Base-by-base conservation (phyloP, 2,797 vertebrate species). In the Amphiprion clarkii region DNA sequence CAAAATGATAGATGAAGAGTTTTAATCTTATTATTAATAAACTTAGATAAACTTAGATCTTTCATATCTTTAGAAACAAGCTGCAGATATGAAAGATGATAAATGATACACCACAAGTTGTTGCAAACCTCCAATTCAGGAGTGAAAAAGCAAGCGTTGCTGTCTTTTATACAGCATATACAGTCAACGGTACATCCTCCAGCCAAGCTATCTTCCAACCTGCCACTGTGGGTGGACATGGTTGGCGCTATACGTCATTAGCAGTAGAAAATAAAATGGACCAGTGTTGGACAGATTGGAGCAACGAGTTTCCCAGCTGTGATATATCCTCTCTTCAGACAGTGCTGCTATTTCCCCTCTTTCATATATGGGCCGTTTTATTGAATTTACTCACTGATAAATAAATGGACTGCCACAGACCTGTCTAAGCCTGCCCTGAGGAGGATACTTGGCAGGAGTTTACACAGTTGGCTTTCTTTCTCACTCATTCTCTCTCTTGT, bases 331-430 rank as follows among this genome's bases (percentile, higher is more conserved):
- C 87, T 13, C 63, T 74, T 83, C 80, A 79, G 94, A 94, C 95
- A 94, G 94, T 89, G 81, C 89, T 95, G 95, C 96, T 96, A 96
- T 97, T 97, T 96, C 94, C 94, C 89, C 91, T 93, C 94, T 96
- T 96, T 96, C 96, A 96, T 96, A 96, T 95, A 95, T 93, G 94
- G 94, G 91, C 94, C 81, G 88, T 94, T 95, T 96, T 96, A 97
- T 97, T 97, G 95, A 97, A 97, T 96, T 96, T 95, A 96, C 94
- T 91, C 93, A 92, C 93, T 96, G 95, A 96, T 96, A 97, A 97
- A 97, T 96, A 96, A 95, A 97, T 88, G 92, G 93, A 96, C 95
- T 96, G 95, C 95, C 95, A 95, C 93, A 92, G 84, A 93, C 91
- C 93, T 91, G 89, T 96, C 96, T 96, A 96, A 96, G 95, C 94